Percentiles rank a stretch among this genome's conserved stretches.
Evolutionary conservation across 2,888 invertebrate species (phyloP).

Genomic region (Drosophila subquinaria): DNA sequence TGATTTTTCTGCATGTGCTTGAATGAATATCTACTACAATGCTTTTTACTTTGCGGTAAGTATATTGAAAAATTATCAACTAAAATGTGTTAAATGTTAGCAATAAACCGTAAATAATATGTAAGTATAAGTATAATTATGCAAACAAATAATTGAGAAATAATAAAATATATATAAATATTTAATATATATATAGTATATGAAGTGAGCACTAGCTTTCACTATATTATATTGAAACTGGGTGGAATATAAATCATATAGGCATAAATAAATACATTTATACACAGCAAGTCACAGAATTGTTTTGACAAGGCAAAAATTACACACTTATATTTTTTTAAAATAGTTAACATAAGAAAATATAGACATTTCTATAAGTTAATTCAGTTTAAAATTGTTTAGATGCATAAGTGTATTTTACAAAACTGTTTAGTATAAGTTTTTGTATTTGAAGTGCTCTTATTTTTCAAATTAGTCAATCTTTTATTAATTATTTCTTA

Average conservation of each 20-base stretch:
- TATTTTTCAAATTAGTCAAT: too few species aligned
- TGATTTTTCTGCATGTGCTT: conserved; percentile 45
- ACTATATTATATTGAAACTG: not conserved
- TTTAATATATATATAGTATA: conserved; percentile 7
- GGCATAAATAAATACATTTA: not conserved
- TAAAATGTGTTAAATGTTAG: conserved; percentile 45
- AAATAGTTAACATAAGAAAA: not conserved
- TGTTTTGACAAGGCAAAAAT: not conserved
- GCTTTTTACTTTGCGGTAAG: conserved; percentile 29
- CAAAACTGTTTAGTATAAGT: too few species aligned
- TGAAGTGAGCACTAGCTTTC: not conserved
- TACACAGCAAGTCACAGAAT: not conserved
- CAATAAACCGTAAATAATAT: conserved; percentile 43
- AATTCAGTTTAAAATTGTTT: too few species aligned
- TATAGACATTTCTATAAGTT: too few species aligned
- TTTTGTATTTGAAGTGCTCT: too few species aligned
- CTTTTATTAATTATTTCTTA: too few species aligned
- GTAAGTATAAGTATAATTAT: conserved; percentile 31
- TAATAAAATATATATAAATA: conserved; percentile 1
- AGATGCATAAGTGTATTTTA: too few species aligned
- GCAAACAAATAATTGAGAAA: conserved; percentile 19
- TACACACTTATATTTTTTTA: not conserved
- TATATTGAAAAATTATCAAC: conserved; percentile 48
- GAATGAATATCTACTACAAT: conserved; percentile 68
- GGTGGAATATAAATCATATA: conserved; percentile 1